Conservation (phyloP, 2,113 vertebrate genomes). For the Columbina picui region DNA sequence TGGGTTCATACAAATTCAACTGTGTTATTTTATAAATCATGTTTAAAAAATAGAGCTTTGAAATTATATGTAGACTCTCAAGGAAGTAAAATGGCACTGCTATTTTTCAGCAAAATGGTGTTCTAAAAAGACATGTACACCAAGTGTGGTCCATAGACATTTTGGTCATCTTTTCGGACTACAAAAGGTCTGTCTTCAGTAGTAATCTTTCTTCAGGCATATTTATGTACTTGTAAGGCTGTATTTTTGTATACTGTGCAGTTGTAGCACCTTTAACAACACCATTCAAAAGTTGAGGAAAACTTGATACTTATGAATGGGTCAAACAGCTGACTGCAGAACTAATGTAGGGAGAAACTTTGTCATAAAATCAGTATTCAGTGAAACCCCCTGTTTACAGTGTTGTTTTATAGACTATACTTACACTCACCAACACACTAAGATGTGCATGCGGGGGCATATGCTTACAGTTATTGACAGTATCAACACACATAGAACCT, state of each 20-base stretch:
- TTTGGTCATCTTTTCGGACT: neutral
- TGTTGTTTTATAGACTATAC: neutral
- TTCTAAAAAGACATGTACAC: neutral
- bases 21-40: neutral
- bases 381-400: neutral
- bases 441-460: neutral
- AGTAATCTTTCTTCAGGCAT: neutral
- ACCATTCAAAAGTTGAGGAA: neutral
- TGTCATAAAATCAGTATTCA: neutral
- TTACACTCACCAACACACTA: neutral
- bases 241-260: neutral
- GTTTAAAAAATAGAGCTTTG: neutral
- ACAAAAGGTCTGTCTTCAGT: neutral
- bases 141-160: neutral
- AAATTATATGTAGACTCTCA: neutral
- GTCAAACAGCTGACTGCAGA: neutral
- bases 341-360: neutral
- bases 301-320: neutral
- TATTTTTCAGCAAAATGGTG: neutral
- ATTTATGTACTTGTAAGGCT: neutral
- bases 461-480: fast-evolving
- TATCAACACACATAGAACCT: neutral
- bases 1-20: neutral
- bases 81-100: neutral
- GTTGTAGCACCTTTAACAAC: neutral